phyloP scores from a whole-genome alignment of 2,113 vertebrate species.

The Nansenia antarctica region DNA sequence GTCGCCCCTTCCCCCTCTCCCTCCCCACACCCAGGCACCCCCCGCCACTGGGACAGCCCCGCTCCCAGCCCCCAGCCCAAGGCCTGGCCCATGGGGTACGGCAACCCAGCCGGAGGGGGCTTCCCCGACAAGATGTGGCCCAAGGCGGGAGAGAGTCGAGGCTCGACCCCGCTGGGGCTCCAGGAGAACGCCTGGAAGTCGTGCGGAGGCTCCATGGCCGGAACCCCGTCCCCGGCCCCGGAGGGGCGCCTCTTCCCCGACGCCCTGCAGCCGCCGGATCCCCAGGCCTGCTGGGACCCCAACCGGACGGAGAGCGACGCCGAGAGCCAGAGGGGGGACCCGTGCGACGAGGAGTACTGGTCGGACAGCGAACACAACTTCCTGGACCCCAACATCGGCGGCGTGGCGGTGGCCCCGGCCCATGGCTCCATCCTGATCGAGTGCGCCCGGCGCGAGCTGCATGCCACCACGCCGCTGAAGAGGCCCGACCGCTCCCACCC shows the following conservation, averaged over 20 bases:
- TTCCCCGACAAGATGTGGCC: slow-evolving; percentile 77
- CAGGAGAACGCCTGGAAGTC: slow-evolving; percentile 88
- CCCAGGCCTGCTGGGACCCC: slow-evolving; percentile 79
- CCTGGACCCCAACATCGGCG: slow-evolving; percentile 93
- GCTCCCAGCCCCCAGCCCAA: slow-evolving; percentile 72
- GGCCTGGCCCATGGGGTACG: slow-evolving; percentile 71
- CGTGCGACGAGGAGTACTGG: slow-evolving; percentile 75
- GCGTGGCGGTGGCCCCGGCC: slow-evolving; percentile 91
- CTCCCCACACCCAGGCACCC: slow-evolving; percentile 62
- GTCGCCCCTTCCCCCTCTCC: slow-evolving; percentile 55
- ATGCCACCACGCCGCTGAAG: slow-evolving; percentile 95
- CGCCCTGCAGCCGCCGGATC: slow-evolving; percentile 65
- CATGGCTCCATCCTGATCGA: slow-evolving; percentile 96
- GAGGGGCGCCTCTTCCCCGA: slow-evolving; percentile 80
- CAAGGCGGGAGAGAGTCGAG: slow-evolving; percentile 81
- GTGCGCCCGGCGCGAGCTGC: slow-evolving; percentile 92
- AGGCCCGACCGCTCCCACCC: slow-evolving; percentile 94
- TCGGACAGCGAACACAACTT: slow-evolving; percentile 99
- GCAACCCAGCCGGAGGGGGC: slow-evolving; percentile 71
- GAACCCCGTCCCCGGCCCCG: slow-evolving; percentile 71
- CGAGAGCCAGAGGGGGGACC: slow-evolving; percentile 60
- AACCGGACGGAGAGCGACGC: slow-evolving; percentile 76
- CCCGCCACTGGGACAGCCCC: slow-evolving; percentile 68
- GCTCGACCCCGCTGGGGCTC: slow-evolving; percentile 77
- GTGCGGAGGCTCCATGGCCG: slow-evolving; percentile 75